Base-by-base conservation (phyloP, 1,140 invertebrate species). In the Leptinotarsa defecta region DNA sequence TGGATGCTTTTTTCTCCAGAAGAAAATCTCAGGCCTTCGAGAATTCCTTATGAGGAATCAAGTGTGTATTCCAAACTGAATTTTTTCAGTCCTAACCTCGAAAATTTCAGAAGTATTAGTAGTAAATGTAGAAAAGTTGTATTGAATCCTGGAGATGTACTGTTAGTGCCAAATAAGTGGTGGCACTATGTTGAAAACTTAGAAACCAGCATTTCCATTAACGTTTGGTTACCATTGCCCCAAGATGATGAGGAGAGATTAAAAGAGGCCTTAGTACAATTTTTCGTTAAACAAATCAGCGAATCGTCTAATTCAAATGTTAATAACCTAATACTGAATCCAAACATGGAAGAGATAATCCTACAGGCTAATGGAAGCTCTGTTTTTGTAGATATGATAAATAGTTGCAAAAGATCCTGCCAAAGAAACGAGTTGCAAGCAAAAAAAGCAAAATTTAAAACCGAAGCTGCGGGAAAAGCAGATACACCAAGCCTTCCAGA, bases 11-110 rank as follows among this genome's bases (percentile, higher is more conserved):
- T 97, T 87, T 94, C 95, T 17, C 95, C 95, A 19, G 89, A 93
- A 61, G 89, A 88, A 62, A 83, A 89, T 75, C 86, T 98, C 74
- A 91, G 92, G 80, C 92, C 95, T 74, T 95, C 94, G 13, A 89
- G 97, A 84, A 89, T 98, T 74, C 97, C 97, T 17, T 99, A 96
- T 88, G 97, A 99, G 88, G 97, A 99, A 84, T 98, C 96, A 0
- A 98, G 95, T 87, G 90, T 99, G 24, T 99, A 97, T 85, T 97
- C 95, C 84, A 88, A 91, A 85, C 88, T 94, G 48, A 95, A 95
- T 86, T 93, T 96, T 81, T 92, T 90, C 85, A 90, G 90, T 84
- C 89, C 91, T 63, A 76, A 71, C 69, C 19, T 73, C 17, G n/a
- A 75, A 48, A 71, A 83, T 77, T 84, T 83, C 78, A 74, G 81